Percentiles rank a stretch among this genome's conserved stretches.
phyloP scores from a whole-genome alignment of 2,113 vertebrate genomes.

The Paraplagusia blochii region DNA sequence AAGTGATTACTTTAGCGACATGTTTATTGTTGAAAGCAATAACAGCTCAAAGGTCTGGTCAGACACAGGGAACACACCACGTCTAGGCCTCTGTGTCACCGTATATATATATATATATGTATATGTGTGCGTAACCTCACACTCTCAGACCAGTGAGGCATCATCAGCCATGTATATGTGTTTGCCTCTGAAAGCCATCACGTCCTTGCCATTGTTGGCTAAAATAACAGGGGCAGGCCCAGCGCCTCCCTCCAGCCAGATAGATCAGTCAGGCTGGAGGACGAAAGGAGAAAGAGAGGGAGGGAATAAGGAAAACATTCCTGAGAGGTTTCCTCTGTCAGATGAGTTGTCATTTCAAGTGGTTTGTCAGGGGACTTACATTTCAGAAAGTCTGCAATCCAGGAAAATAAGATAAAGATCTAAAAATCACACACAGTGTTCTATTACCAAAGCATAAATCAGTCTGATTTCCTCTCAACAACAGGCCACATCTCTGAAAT shows the following conservation, averaged over 20 bases:
- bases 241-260: constrained; percentile 46
- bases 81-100: constrained; percentile 16
- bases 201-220: constrained; percentile 72
- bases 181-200: constrained; percentile 73
- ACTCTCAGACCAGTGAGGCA: constrained; percentile 48
- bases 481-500: not conserved
- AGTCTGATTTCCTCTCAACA: not conserved
- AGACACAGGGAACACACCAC: not conserved
- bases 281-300: constrained; percentile 1
- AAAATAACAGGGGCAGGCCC: constrained; percentile 70
- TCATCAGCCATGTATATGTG: constrained; percentile 62
- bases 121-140: constrained; percentile 29
- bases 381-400: constrained; percentile 16
- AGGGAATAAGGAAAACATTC: constrained; percentile 10
- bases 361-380: constrained; percentile 20
- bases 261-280: constrained; percentile 51
- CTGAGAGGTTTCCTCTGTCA: constrained; percentile 29
- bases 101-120: constrained; percentile 12
- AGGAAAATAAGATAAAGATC: constrained; percentile 14
- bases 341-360: constrained; percentile 28
- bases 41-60: constrained; percentile 22
- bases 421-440: constrained; percentile 3
- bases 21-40: constrained; percentile 26
- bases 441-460: not conserved
- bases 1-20: not conserved